Evolutionary conservation across 2,113 vertebrate species (phyloP).

Genomic region (Eptatretus burgeri): DNA sequence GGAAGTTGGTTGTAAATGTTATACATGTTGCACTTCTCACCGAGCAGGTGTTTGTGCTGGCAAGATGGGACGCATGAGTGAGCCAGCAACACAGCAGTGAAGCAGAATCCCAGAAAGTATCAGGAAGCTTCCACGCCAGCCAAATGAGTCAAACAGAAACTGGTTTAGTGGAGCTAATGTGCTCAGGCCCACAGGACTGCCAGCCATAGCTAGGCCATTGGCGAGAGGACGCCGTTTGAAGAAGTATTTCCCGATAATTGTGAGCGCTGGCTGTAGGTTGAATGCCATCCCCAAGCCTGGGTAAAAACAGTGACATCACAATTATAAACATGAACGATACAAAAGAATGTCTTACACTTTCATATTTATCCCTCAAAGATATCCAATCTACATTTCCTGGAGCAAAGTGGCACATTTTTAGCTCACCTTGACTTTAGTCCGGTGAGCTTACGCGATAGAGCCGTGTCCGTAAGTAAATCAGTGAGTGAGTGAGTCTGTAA

Average conservation of each 20-base stretch:
- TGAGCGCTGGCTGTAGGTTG: slow-evolving; percentile 3
- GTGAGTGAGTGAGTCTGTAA: too few species aligned
- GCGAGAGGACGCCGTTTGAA: neutral
- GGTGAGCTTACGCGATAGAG: too few species aligned
- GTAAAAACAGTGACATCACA: neutral
- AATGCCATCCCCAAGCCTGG: slow-evolving; percentile 1
- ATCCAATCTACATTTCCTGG: too few species aligned
- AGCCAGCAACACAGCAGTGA: neutral
- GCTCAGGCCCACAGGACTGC: slow-evolving; percentile 1
- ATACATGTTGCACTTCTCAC: too few species aligned
- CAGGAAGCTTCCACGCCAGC: slow-evolving; percentile 2
- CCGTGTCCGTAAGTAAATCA: too few species aligned
- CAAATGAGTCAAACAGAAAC: neutral
- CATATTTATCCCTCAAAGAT: too few species aligned
- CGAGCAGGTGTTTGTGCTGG: too few species aligned
- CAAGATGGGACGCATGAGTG: neutral
- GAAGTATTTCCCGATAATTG: slow-evolving; percentile 1
- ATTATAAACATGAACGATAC: too few species aligned
- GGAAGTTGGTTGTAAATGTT: too few species aligned
- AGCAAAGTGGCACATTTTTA: too few species aligned
- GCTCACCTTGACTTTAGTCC: too few species aligned
- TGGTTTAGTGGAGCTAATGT: slow-evolving; percentile 3
- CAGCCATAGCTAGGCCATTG: slow-evolving; percentile 3
- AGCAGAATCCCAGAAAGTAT: neutral
- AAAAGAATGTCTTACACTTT: too few species aligned